Evolutionary conservation across 1,140 invertebrate genomes (phyloP).

Genomic region (Cecropterus lyciades): DNA sequence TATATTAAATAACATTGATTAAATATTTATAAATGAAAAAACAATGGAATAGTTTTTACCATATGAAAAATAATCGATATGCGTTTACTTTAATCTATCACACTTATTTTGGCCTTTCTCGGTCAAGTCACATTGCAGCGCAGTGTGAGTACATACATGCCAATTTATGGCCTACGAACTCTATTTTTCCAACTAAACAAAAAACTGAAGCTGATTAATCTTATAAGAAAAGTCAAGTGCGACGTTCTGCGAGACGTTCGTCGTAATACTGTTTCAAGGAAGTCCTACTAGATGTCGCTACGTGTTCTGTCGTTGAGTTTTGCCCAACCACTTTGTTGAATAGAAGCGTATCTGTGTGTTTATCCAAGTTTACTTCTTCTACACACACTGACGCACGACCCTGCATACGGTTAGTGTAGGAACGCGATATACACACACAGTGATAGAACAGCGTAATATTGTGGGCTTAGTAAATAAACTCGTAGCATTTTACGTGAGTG

Average conservation of each 20-base stretch:
- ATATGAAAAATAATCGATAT: no score
- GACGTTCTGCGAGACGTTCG: constrained; percentile 43
- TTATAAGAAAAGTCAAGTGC: constrained; percentile 44
- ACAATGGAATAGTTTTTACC: no score
- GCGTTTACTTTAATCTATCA: no score
- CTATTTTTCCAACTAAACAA: no score
- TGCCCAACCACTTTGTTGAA: constrained; percentile 37
- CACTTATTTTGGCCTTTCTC: no score
- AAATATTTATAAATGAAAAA: no score
- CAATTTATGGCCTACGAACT: no score
- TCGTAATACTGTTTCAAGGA: constrained; percentile 45
- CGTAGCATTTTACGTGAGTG: constrained; percentile 22
- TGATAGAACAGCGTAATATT: constrained; percentile 19
- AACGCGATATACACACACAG: constrained; percentile 39
- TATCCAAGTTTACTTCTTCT: constrained; percentile 29
- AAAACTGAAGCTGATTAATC: constrained; percentile 3
- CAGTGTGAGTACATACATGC: no score
- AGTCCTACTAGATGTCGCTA: constrained; percentile 69
- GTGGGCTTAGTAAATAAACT: constrained; percentile 38
- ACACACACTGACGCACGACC: constrained; percentile 27
- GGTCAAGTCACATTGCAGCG: no score
- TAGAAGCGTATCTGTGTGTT: constrained; percentile 47
- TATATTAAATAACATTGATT: no score
- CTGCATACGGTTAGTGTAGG: constrained; percentile 32
- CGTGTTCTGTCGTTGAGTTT: constrained; percentile 38